Percentiles rank a stretch among this genome's conserved stretches.
Evolutionary conservation across 2,888 invertebrate species (phyloP).

Genomic region (Drosophila paracracens): DNA sequence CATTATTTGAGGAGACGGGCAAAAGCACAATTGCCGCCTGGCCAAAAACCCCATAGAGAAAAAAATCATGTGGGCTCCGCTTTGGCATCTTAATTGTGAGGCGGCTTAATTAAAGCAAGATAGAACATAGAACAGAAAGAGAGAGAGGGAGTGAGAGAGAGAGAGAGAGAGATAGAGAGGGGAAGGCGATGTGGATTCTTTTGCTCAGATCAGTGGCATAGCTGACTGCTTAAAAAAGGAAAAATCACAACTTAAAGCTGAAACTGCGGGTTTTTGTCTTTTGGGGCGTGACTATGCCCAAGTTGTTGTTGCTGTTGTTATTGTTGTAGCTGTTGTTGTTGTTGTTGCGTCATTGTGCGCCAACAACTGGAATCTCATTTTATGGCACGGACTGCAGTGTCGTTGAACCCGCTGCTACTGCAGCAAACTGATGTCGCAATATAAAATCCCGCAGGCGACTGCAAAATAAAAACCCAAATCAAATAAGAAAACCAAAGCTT

Average conservation of each 20-base stretch:
- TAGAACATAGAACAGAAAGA: background rate
- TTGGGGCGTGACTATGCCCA: constrained; percentile 50
- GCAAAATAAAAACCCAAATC: constrained; percentile 38
- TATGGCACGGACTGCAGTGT: constrained; percentile 53
- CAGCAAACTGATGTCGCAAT: constrained; percentile 51
- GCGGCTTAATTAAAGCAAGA: constrained; percentile 48
- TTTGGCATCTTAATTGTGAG: constrained; percentile 56
- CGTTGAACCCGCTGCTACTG: constrained; percentile 64
- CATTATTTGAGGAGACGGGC: constrained; percentile 21
- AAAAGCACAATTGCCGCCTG: constrained; percentile 37
- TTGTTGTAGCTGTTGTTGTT: constrained; percentile 10
- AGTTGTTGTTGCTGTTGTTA: constrained; percentile 4
- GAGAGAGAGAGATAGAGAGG: no score
- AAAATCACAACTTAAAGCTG: constrained; percentile 1
- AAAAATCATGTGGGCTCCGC: constrained; percentile 50
- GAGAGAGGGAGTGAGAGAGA: background rate
- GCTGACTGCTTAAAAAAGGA: background rate
- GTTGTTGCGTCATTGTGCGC: constrained; percentile 57
- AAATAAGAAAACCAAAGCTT: constrained; percentile 42
- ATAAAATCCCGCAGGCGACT: constrained; percentile 56
- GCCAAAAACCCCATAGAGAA: constrained; percentile 2
- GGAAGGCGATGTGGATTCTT: background rate
- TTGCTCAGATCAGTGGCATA: constrained; percentile 29
- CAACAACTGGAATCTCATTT: constrained; percentile 68
- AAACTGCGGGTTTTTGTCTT: constrained; percentile 53